Conservation (phyloP, 1,140 invertebrate genomes). For the Chrysopa pallens region DNA sequence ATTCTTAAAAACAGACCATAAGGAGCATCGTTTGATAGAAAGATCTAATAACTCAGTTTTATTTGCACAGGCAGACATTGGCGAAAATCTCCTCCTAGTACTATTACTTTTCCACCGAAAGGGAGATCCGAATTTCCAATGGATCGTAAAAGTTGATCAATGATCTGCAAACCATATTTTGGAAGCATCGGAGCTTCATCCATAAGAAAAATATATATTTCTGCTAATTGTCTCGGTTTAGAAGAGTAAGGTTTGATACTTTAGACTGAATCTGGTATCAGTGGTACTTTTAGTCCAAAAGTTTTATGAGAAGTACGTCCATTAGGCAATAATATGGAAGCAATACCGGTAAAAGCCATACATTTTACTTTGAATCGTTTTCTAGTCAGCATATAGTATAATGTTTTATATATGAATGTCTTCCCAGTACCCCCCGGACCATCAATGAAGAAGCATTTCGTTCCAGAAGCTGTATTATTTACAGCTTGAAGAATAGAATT, state of each 20-base stretch:
- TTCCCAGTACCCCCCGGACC: conserved; percentile 13
- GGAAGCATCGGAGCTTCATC: conserved; percentile 16
- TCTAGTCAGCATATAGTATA: conserved; percentile 6
- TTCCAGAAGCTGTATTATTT: too few species aligned
- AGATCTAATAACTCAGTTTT: conserved; percentile 1
- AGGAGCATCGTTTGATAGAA: too few species aligned
- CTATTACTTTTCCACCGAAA: conserved; percentile 15
- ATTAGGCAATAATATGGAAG: conserved; percentile 11
- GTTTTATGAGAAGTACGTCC: conserved; percentile 13
- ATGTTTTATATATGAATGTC: conserved; percentile 10
- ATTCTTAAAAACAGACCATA: too few species aligned
- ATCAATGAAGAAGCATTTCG: conserved; percentile 8
- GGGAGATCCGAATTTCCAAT: conserved; percentile 7
- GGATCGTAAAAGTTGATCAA: conserved; percentile 9
- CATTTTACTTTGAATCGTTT: conserved; percentile 1
- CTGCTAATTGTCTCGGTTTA: conserved; percentile 5
- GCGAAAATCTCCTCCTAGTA: conserved; percentile 13
- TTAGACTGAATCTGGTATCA: conserved; percentile 7
- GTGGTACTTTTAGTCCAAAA: conserved; percentile 12
- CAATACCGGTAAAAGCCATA: conserved; percentile 17
- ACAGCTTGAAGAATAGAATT: too few species aligned
- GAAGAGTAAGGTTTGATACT: conserved; percentile 2
- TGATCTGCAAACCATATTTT: conserved; percentile 8
- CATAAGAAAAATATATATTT: conserved; percentile 12
- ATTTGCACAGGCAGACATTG: conserved; percentile 9